Base-by-base conservation (phyloP, 1,140 invertebrate species). In the Solenopsis fugax region DNA sequence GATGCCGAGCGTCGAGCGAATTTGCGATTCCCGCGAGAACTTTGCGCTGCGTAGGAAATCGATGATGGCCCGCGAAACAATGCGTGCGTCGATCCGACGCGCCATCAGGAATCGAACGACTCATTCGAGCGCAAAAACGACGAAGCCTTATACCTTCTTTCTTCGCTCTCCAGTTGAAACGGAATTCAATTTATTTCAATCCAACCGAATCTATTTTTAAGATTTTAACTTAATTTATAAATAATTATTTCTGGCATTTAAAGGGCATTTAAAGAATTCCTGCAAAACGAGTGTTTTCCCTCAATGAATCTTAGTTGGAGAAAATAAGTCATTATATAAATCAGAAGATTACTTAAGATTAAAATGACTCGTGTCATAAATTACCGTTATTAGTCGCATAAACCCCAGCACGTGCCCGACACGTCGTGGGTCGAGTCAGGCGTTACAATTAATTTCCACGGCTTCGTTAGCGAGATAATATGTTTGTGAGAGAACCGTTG, bases 371-470 rank as follows among this genome's bases (percentile, higher is more conserved):
- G 12, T 4, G 18, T 29, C 10, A 58, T 60, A 82, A 73, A 50
- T 82, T 60, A 73, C 41, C 18, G 41, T 73, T 73, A 82, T 82
- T 82, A 69, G 16, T 60, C 37, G 24, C 24, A 18, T 80, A 85
- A 85, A 80, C n/a, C 37, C 37, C 50, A 48, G 58, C 41, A 50
- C 52, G 50, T 86, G 62, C 48, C 4, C 62, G 18, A 52, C 76
- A 65, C 52, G 29, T 37, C 37, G 62, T 34, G 29, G 12, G 24
- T 73, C 62, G 62, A 69, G 84, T 86, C 84, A 86, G 41, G 50
- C 60, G 50, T 86, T 86, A 65, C 60, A 86, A 86, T 86, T 86
- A 86, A 86, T 67, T 81, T 67, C 18, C 64, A 56, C 24, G 48
- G 50, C 24, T 58, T 81, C 84, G 84, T 67, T 86, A 86, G 62